Conservation (phyloP, 2,113 vertebrate species). For the Microtus montanus region DNA sequence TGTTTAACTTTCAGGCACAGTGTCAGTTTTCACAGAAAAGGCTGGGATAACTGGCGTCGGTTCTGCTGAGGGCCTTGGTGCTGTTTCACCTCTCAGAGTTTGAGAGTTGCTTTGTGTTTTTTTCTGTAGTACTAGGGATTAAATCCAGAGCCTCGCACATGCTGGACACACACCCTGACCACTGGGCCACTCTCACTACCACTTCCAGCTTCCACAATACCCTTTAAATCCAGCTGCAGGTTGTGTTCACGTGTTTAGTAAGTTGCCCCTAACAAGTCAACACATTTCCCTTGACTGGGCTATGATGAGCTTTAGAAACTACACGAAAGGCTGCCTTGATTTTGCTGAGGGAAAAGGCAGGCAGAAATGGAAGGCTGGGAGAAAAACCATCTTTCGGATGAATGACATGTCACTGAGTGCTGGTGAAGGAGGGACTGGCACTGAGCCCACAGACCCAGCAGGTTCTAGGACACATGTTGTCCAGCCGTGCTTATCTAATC, state of each 20-base stretch:
- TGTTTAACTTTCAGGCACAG: background rate
- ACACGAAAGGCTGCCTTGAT: background rate
- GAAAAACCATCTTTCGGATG: background rate
- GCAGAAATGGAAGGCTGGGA: background rate
- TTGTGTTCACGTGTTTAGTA: background rate
- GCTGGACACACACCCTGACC: no score
- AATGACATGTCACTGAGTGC: background rate
- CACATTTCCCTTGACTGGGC: background rate
- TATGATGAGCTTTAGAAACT: background rate
- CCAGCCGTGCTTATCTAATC: conserved; percentile 70
- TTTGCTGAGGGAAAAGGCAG: background rate
- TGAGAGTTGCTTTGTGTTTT: background rate
- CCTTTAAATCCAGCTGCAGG: background rate
- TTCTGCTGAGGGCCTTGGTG: background rate
- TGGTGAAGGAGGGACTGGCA: conserved; percentile 10
- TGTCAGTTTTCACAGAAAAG: background rate
- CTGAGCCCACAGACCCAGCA: background rate
- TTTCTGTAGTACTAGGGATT: background rate
- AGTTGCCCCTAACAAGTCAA: background rate
- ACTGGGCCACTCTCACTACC: background rate
- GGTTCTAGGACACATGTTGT: conserved; percentile 55
- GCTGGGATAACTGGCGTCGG: background rate
- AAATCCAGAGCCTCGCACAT: background rate
- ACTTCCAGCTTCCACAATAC: background rate
- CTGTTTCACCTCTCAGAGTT: background rate